Evolutionary conservation across 2,113 vertebrate genomes (phyloP), one percentile per base, ranked within the genome.

Genomic region (Pantherophis guttatus): DNA sequence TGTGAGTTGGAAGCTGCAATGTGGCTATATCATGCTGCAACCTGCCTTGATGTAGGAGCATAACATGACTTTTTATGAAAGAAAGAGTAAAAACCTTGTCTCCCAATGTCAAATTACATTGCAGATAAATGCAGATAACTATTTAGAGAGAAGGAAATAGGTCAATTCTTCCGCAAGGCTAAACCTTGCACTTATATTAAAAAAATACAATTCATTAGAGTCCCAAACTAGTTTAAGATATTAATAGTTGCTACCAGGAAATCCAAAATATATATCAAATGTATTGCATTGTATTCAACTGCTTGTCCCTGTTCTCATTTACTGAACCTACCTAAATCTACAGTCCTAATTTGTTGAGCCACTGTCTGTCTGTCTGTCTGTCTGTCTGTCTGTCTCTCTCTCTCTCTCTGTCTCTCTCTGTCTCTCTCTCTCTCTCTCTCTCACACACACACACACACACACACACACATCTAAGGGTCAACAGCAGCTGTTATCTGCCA

Each of bases 21-120:
- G 59, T 92, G 92, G 8, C 10, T 0, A 8, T 39, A n/a, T 12
- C n/a, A 1, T 48, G 13, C 6, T 92, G 13, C 12, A 3, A 90
- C 12, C 33, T 52, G 92, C 94, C 59, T 59, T 57, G 86, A 13
- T 0, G 0, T 17, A 2, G 7, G 3, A 70, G 86, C 2, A 58
- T 93, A 93, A 94, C 26, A 0, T 4, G 92, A 92, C 88, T 94
- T 94, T 86, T 91, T 0, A 91, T 93, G 17, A 93, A 94, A 88
- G 92, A 92, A 11, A 29, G 53, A 88, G 15, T 3, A 87, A 65
- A 59, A 91, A 94, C 75, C 44, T 92, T 93, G 19, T 5, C 95
- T 87, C 90, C 93, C 92, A 86, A 50, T 3, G 88, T 44, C 89
- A 1, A 13, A n/a, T 3, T 89, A 50, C 54, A 0, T 48, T 94